phyloP scores from a whole-genome alignment of 2,797 vertebrate genomes.

The Lepilemur septentrionalis region DNA sequence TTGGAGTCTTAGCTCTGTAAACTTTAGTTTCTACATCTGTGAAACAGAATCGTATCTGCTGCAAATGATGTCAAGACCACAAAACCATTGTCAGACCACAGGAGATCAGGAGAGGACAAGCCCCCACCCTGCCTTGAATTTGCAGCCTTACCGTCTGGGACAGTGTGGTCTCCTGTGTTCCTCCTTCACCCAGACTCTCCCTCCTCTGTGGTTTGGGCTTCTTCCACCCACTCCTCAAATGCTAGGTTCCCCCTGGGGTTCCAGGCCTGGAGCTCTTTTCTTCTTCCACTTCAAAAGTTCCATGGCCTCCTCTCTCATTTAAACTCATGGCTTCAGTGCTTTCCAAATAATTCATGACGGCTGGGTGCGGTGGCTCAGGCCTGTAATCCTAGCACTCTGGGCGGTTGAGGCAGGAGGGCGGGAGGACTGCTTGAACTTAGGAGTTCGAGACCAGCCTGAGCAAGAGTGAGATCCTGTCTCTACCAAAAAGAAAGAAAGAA shows the following conservation, averaged over 20 bases:
- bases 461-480: too few species aligned
- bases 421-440: too few species aligned
- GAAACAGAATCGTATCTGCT: not conserved
- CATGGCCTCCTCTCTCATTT: not conserved
- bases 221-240: not conserved
- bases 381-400: too few species aligned
- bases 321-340: not conserved
- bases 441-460: too few species aligned
- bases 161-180: rapidly evolving
- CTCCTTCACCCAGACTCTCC: rapidly evolving
- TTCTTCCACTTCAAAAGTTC: not conserved
- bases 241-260: too few species aligned
- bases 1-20: not conserved
- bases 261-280: not conserved
- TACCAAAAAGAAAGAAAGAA: too few species aligned
- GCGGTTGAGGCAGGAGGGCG: too few species aligned
- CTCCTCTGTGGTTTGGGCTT: not conserved
- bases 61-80: not conserved
- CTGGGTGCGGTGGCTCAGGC: too few species aligned
- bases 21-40: not conserved
- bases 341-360: not conserved
- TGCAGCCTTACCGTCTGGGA: not conserved
- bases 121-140: too few species aligned
- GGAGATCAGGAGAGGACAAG: not conserved
- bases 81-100: not conserved